Evolutionary conservation across 1,140 invertebrate genomes (phyloP).

Genomic region (Idris sp.): DNA sequence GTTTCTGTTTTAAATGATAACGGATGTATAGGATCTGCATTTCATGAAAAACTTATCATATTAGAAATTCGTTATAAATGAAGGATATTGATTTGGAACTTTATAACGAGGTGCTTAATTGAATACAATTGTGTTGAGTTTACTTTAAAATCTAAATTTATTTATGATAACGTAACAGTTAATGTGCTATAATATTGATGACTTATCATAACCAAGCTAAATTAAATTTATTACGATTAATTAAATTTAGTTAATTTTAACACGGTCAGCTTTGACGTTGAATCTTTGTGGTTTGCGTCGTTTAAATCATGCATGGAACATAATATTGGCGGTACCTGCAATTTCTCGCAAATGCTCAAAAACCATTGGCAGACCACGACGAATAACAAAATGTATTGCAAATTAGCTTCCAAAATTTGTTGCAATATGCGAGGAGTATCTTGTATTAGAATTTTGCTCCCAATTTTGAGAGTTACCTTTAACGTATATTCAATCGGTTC

Average conservation of each 20-base stretch:
- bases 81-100: conserved; percentile 3
- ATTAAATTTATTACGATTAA: conserved; percentile 37
- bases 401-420: conserved; percentile 18
- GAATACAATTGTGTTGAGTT: conserved; percentile 10
- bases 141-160: conserved; percentile 8
- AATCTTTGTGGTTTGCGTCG: conserved; percentile 2
- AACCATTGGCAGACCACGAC: conserved; percentile 2
- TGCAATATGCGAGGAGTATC: conserved; percentile 6
- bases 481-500: conserved; percentile 17
- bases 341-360: conserved; percentile 1
- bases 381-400: conserved; percentile 19
- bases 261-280: conserved; percentile 5
- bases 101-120: background rate
- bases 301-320: conserved; percentile 24
- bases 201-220: conserved; percentile 26
- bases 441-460: conserved; percentile 3
- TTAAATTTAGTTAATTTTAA: conserved; percentile 33
- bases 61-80: background rate
- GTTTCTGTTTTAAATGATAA: conserved; percentile 7
- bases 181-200: conserved; percentile 14
- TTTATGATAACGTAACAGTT: conserved; percentile 22
- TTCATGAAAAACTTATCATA: background rate
- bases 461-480: conserved; percentile 23
- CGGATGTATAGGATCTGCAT: conserved; percentile 1
- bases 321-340: conserved; percentile 5